Conservation (phyloP, 2,113 vertebrate species). For the Macaca mulatta region DNA sequence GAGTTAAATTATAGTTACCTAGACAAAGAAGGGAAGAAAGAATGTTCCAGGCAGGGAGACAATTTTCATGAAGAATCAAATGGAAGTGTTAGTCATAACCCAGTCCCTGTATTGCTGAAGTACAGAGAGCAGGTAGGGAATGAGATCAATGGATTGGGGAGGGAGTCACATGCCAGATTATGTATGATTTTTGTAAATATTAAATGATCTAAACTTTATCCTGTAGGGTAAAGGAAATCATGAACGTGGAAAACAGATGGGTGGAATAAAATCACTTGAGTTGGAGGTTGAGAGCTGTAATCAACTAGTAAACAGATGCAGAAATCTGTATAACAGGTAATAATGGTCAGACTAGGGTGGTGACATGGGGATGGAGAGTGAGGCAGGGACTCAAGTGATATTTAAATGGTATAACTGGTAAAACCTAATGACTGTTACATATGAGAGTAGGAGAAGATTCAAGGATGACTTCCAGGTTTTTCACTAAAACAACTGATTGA, state of each 20-base stretch:
- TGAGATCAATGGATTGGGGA: rapidly evolving
- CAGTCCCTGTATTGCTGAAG: background rate
- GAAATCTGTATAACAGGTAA: background rate
- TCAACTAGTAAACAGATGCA: background rate
- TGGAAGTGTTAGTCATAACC: background rate
- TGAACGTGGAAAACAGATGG: background rate
- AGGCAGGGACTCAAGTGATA: background rate
- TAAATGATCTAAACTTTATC: background rate
- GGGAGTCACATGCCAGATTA: background rate
- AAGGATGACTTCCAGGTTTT: background rate
- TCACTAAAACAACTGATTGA: background rate
- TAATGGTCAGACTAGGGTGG: background rate
- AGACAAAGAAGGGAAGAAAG: background rate
- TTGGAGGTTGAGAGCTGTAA: background rate
- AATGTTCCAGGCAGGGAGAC: background rate
- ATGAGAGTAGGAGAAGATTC: background rate
- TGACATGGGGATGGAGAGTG: background rate
- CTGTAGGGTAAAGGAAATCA: background rate
- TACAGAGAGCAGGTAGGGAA: background rate
- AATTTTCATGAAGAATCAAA: background rate
- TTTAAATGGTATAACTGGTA: background rate
- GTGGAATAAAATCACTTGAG: background rate
- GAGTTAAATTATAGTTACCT: background rate
- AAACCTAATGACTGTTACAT: background rate
- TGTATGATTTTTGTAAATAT: background rate